phyloP scores from a whole-genome alignment of 2,113 vertebrate species.

The Hippoglossus stenolepis region DNA sequence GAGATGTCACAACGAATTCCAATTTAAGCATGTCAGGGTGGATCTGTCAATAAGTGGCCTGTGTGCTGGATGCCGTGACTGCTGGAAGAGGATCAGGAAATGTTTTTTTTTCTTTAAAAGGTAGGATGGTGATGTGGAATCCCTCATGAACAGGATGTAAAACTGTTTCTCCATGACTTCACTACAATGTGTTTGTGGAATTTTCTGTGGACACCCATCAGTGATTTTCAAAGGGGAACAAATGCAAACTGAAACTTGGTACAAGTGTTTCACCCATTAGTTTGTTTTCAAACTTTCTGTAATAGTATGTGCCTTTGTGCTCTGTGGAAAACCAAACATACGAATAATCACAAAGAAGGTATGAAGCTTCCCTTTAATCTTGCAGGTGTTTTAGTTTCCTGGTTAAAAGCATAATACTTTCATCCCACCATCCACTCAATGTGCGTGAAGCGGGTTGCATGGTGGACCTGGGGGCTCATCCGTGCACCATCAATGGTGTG shows the following conservation, averaged over 20 bases:
- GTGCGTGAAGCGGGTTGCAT: not conserved
- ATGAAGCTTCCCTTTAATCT: slow-evolving; percentile 17
- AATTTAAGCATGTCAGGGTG: not conserved
- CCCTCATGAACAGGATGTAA: not conserved
- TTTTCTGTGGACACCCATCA: slow-evolving; percentile 9
- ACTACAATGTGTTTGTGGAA: not conserved
- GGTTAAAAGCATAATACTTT: slow-evolving; percentile 28
- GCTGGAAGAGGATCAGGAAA: not conserved
- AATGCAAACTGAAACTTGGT: not conserved
- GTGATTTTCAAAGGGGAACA: slow-evolving; percentile 2
- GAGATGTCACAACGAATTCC: not conserved
- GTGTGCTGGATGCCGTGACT: not conserved
- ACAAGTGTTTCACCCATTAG: not conserved
- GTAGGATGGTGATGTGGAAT: not conserved
- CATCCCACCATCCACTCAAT: slow-evolving; percentile 6
- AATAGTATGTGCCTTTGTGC: not conserved
- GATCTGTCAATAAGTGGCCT: not conserved
- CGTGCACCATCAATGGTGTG: slow-evolving; percentile 1
- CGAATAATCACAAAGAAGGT: slow-evolving; percentile 24
- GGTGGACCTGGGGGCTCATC: slow-evolving; percentile 18
- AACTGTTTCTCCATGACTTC: slow-evolving; percentile 13
- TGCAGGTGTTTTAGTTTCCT: slow-evolving; percentile 48
- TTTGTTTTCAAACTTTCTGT: not conserved
- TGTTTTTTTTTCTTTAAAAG: slow-evolving; percentile 2
- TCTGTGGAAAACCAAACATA: slow-evolving; percentile 20